Evolutionary conservation across 2,113 vertebrate genomes (phyloP).

Genomic region (Sminthopsis crassicaudata): DNA sequence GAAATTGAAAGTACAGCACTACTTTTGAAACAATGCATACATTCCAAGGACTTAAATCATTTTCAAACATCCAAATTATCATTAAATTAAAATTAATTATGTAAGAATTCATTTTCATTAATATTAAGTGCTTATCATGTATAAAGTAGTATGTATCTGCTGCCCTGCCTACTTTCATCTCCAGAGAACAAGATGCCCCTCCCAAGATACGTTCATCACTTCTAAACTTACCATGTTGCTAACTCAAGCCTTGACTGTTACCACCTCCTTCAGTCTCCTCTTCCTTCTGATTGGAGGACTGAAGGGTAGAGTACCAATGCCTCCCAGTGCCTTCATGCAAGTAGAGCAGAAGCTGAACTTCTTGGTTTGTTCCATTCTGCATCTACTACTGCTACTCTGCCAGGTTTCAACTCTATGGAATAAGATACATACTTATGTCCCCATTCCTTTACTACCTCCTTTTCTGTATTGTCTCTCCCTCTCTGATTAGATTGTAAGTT

Average conservation of each 20-base stretch:
- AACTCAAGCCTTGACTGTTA: background rate
- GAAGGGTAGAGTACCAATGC: background rate
- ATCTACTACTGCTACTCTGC: background rate
- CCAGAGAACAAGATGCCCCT: background rate
- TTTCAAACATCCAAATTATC: background rate
- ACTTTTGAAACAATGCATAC: background rate
- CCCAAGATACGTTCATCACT: background rate
- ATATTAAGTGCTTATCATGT: background rate
- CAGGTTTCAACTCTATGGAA: background rate
- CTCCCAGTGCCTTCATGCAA: background rate
- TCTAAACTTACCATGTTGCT: background rate
- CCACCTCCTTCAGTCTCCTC: background rate
- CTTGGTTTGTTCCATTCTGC: background rate
- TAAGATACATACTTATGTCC: background rate
- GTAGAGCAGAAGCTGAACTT: background rate
- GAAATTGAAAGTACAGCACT: background rate
- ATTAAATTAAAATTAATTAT: background rate
- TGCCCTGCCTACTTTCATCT: background rate
- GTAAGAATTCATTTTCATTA: background rate
- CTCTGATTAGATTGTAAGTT: background rate
- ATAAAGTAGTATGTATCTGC: background rate
- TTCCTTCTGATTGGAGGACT: background rate
- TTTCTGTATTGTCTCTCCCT: background rate
- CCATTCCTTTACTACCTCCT: background rate
- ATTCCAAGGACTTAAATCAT: background rate